A percentile compares a stretch with the other conserved stretches of the same genome.
These are phyloP conservation scores for Allygus modestus DNA, from an alignment of 2,888 invertebrate genomes.

Conservation along the genomic window DNA sequence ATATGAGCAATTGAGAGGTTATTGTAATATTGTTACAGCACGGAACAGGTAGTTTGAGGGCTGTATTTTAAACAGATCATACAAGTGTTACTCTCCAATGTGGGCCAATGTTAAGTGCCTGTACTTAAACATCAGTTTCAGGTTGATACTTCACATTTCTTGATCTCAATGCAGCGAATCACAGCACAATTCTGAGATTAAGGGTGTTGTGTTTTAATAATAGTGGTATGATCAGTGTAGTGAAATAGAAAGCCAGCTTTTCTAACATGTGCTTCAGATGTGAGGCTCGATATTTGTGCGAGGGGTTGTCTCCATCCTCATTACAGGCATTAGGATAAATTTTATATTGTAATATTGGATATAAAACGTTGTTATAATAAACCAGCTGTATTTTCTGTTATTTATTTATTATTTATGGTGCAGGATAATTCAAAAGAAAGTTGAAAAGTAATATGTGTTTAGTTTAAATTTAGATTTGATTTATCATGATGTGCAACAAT, in stretches of 20 bases:
- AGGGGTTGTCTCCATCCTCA: slow-evolving; percentile 31
- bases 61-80: not conserved
- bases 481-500: too few species aligned
- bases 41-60: not conserved
- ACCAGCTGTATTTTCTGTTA: slow-evolving; percentile 55
- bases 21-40: not conserved
- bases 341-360: slow-evolving; percentile 56
- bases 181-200: slow-evolving; percentile 9
- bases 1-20: not conserved
- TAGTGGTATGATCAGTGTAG: slow-evolving; percentile 13
- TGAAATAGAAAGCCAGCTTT: slow-evolving; percentile 20
- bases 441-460: too few species aligned
- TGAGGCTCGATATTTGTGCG: not conserved
- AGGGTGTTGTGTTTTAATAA: not conserved
- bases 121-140: slow-evolving; percentile 44
- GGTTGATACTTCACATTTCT: not conserved
- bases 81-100: not conserved
- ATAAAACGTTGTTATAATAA: slow-evolving; percentile 51
- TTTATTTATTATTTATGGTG: slow-evolving; percentile 5
- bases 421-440: not conserved
- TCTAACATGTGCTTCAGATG: not conserved
- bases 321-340: slow-evolving; percentile 52
- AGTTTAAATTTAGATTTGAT: too few species aligned
- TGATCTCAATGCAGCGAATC: slow-evolving; percentile 40
- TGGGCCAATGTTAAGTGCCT: slow-evolving; percentile 54